phyloP scores from a whole-genome alignment of 1,140 invertebrate species.

The Planococcus citri region DNA sequence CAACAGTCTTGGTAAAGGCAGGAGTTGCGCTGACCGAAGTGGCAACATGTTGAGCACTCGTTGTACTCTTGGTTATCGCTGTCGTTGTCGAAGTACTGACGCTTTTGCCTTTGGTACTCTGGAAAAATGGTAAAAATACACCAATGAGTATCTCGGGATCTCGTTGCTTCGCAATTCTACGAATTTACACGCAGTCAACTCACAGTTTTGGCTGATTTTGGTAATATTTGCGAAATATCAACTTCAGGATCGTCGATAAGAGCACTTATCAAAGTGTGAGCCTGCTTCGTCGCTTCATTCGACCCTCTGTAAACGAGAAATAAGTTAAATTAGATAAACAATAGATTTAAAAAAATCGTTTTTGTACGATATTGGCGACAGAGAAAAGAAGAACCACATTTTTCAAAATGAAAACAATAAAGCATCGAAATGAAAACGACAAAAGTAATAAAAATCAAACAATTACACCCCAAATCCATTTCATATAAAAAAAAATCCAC shows the following conservation, averaged over 20 bases:
- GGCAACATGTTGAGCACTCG: background rate
- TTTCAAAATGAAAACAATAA: too few relatives aligned
- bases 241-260: conserved; percentile 87
- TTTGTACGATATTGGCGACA: too few relatives aligned
- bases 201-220: conserved; percentile 11
- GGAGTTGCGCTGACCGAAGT: background rate
- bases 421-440: too few relatives aligned
- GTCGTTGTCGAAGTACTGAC: background rate
- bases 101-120: conserved; percentile 4
- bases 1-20: background rate
- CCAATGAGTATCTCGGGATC: too few relatives aligned
- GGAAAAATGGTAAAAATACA: background rate
- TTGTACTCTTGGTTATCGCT: background rate
- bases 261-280: conserved; percentile 68
- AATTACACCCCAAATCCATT: too few relatives aligned
- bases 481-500: too few relatives aligned
- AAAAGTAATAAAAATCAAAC: too few relatives aligned
- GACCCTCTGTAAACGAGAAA: conserved; percentile 49
- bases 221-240: conserved; percentile 50
- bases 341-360: too few relatives aligned
- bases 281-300: conserved; percentile 80
- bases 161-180: too few relatives aligned
- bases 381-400: too few relatives aligned
- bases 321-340: background rate
- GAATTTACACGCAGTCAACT: too few relatives aligned